Conservation (phyloP, 2,113 vertebrate species). For the Pardalotus punctatus region DNA sequence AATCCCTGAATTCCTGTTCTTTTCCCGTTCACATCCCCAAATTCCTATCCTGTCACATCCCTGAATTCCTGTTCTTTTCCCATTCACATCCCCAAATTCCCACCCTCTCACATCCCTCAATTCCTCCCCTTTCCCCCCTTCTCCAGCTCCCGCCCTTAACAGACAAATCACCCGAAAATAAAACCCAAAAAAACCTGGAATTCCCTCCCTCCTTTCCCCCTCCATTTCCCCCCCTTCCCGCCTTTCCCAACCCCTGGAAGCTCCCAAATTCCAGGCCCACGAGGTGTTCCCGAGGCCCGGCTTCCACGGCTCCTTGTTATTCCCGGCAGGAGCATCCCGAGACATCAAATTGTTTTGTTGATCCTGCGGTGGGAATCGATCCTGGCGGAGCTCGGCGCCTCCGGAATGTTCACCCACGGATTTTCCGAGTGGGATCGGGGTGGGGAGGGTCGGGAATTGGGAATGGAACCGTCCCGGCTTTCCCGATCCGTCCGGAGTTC, state of each 20-base stretch:
- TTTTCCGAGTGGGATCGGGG: too few relatives aligned
- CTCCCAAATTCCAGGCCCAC: background rate
- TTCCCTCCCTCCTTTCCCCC: background rate
- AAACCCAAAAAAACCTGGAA: background rate
- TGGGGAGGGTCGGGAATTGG: too few relatives aligned
- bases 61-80: too few relatives aligned
- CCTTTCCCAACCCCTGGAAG: background rate
- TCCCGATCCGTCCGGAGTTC: too few relatives aligned
- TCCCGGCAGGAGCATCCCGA: conserved; percentile 32
- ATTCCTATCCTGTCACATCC: too few relatives aligned
- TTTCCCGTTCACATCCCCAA: too few relatives aligned
- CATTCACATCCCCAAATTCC: too few relatives aligned
- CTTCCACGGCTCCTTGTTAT: conserved; percentile 43
- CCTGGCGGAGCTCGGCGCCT: background rate
- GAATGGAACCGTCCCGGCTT: too few relatives aligned
- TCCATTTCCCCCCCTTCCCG: background rate
- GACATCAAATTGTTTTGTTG: conserved; percentile 63
- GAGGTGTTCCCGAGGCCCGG: background rate
- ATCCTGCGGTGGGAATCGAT: conserved; percentile 56
- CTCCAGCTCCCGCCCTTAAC: background rate
- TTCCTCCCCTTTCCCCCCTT: too few relatives aligned
- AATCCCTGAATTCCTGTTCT: too few relatives aligned
- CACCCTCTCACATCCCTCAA: too few relatives aligned
- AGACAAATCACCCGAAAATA: background rate
- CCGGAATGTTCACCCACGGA: conserved; percentile 8